These are phyloP conservation scores for Venturia canescens DNA, from an alignment of 1,140 invertebrate species.

Conservation along the genomic window DNA sequence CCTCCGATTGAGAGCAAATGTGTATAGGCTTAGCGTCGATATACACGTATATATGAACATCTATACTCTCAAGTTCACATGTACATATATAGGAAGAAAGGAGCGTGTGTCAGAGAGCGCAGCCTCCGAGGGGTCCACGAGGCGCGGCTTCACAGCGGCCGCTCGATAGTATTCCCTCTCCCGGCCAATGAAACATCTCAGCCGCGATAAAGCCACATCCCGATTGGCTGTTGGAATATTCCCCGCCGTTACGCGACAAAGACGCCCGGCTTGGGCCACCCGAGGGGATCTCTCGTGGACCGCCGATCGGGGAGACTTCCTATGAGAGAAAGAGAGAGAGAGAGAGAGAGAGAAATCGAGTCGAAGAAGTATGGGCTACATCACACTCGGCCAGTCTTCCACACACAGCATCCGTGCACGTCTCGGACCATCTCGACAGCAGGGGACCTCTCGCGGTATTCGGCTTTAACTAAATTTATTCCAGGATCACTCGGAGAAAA, in stretches of 20 bases:
- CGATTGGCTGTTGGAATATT: slow-evolving; percentile 69
- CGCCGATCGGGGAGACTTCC: slow-evolving; percentile 31
- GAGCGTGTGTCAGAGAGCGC: slow-evolving; percentile 27
- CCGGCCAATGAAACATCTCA: slow-evolving; percentile 66
- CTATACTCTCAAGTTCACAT: not conserved
- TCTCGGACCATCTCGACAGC: slow-evolving; percentile 60
- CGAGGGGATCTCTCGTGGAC: slow-evolving; percentile 33
- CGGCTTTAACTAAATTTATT: slow-evolving; percentile 38
- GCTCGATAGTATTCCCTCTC: slow-evolving; percentile 72
- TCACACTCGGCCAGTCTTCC: slow-evolving; percentile 49
- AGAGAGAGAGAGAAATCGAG: slow-evolving; percentile 54
- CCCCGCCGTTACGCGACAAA: slow-evolving; percentile 59
- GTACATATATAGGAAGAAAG: not conserved
- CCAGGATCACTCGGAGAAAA: not conserved
- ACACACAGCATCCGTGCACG: slow-evolving; percentile 54
- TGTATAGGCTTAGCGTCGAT: not conserved
- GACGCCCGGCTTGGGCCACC: slow-evolving; percentile 17
- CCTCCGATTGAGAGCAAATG: not conserved
- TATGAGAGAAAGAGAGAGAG: slow-evolving; percentile 42
- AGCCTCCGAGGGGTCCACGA: slow-evolving; percentile 56
- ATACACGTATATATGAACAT: not conserved
- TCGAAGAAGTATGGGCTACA: slow-evolving; percentile 56
- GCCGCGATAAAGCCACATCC: slow-evolving; percentile 66
- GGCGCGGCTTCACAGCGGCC: slow-evolving; percentile 72
- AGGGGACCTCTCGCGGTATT: slow-evolving; percentile 71